Conservation (phyloP, 2,797 vertebrate species). For the Centropyge bicolor region DNA sequence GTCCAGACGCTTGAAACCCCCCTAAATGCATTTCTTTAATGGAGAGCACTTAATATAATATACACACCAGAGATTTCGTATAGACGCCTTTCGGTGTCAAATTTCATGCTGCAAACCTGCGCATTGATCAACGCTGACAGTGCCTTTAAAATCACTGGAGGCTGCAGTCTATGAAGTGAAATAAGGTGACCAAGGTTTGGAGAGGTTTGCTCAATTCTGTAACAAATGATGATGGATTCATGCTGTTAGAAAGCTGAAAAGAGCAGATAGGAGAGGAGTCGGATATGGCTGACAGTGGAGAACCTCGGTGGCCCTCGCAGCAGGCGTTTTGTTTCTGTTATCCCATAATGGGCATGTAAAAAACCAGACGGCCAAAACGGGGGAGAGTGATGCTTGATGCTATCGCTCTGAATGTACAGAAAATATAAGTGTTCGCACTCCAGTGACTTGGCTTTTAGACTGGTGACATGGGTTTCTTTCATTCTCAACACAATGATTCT, state of each 20-base stretch:
- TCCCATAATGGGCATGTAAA: slow-evolving; percentile 43
- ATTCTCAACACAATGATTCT: slow-evolving; percentile 15
- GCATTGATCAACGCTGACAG: slow-evolving; percentile 55
- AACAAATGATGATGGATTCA: slow-evolving; percentile 75
- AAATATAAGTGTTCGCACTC: slow-evolving; percentile 18
- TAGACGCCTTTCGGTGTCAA: slow-evolving; percentile 24
- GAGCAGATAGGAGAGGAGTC: slow-evolving; percentile 45
- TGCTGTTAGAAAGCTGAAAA: slow-evolving; percentile 64
- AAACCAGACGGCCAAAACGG: slow-evolving; percentile 36
- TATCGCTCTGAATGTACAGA: slow-evolving; percentile 41
- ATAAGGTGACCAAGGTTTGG: slow-evolving; percentile 41
- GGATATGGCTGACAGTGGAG: slow-evolving; percentile 49
- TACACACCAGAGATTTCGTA: slow-evolving; percentile 20
- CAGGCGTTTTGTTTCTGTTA: slow-evolving; percentile 46
- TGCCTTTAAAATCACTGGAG: slow-evolving; percentile 42
- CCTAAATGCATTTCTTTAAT: slow-evolving; percentile 36
- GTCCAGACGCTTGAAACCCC: slow-evolving; percentile 21
- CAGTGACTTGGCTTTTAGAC: slow-evolving; percentile 4
- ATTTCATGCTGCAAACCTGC: slow-evolving; percentile 37
- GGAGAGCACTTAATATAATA: slow-evolving; percentile 40
- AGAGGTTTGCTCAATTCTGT: slow-evolving; percentile 48
- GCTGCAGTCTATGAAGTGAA: slow-evolving; percentile 47
- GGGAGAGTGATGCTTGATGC: slow-evolving; percentile 6
- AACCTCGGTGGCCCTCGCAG: slow-evolving; percentile 21
- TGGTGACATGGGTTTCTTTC: neutral